Conservation (phyloP, 2,797 vertebrate genomes). For the Champsocephalus esox region DNA sequence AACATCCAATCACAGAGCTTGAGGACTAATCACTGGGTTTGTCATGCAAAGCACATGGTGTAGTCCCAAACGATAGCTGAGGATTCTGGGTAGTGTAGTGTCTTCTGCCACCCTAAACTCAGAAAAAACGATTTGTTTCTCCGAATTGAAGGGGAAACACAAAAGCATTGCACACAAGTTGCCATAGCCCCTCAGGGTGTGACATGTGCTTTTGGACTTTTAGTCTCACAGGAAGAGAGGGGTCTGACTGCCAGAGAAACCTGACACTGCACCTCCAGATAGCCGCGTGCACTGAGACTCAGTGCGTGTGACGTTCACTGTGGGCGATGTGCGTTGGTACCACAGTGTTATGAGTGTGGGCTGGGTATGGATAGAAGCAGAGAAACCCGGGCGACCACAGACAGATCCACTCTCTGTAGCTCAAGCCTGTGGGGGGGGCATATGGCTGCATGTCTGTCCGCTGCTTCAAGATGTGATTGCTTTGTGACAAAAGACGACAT, state of each 20-base stretch:
- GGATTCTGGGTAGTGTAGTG: too few relatives aligned
- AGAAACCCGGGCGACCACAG: constrained; percentile 64
- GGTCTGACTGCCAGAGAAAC: constrained; percentile 55
- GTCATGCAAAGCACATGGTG: too few relatives aligned
- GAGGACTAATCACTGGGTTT: too few relatives aligned
- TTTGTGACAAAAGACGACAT: constrained; percentile 72
- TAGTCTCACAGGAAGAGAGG: constrained; percentile 25
- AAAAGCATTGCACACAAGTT: too few relatives aligned
- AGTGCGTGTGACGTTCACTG: constrained; percentile 51
- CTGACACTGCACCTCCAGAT: constrained; percentile 43
- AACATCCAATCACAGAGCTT: too few relatives aligned
- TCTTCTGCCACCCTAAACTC: too few relatives aligned
- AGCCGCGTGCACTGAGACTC: constrained; percentile 21
- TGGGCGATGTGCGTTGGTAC: constrained; percentile 29
- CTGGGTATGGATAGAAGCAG: constrained; percentile 43
- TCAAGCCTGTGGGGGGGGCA: constrained; percentile 58
- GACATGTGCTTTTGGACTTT: constrained; percentile 38
- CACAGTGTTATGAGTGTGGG: constrained; percentile 29
- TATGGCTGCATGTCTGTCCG: constrained; percentile 58
- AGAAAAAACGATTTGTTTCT: too few relatives aligned
- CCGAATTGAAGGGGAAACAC: too few relatives aligned
- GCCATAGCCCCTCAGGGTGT: constrained; percentile 22
- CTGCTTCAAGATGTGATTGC: constrained; percentile 76
- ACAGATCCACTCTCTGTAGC: constrained; percentile 67
- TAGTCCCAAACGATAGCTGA: too few relatives aligned